Evolutionary conservation across 1,140 invertebrate species (phyloP).

Genomic region (Hermetia illucens): DNA sequence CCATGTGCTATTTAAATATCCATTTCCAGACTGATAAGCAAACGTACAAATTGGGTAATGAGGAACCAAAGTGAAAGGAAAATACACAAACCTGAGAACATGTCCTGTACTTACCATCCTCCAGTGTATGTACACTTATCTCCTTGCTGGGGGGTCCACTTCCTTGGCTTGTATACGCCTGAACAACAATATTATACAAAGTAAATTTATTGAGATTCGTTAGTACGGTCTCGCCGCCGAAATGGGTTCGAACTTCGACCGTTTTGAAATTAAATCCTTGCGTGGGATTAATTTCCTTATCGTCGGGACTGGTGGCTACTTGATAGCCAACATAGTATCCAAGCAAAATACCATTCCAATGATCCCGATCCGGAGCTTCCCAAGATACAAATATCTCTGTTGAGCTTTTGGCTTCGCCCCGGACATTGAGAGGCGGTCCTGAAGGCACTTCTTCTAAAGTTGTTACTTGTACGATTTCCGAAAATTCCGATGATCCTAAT

Average conservation of each 20-base stretch:
- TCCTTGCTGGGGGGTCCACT: slow-evolving; percentile 75
- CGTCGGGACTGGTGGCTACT: slow-evolving; percentile 35
- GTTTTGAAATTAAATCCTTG: slow-evolving; percentile 54
- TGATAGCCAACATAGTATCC: slow-evolving; percentile 90
- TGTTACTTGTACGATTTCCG: slow-evolving; percentile 63
- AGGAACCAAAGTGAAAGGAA: too few species aligned
- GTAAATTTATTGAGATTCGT: slow-evolving; percentile 69
- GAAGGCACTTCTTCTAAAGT: slow-evolving; percentile 81
- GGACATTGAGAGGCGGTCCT: slow-evolving; percentile 69
- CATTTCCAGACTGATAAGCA: too few species aligned
- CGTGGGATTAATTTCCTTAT: slow-evolving; percentile 26
- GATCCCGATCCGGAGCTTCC: slow-evolving; percentile 73
- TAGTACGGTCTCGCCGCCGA: slow-evolving; percentile 46
- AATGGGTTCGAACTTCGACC: slow-evolving; percentile 49
- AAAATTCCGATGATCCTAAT: slow-evolving; percentile 72
- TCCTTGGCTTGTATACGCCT: slow-evolving; percentile 84
- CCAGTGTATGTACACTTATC: slow-evolving; percentile 66
- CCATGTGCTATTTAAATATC: too few species aligned
- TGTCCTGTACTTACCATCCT: slow-evolving; percentile 59
- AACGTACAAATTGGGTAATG: too few species aligned
- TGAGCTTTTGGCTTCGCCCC: slow-evolving; percentile 74
- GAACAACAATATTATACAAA: slow-evolving; percentile 77
- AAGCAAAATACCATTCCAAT: slow-evolving; percentile 82
- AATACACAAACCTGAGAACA: too few species aligned
- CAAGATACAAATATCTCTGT: slow-evolving; percentile 78